phyloP scores from a whole-genome alignment of 1,140 invertebrate genomes.

The Ganaspis sp. region DNA sequence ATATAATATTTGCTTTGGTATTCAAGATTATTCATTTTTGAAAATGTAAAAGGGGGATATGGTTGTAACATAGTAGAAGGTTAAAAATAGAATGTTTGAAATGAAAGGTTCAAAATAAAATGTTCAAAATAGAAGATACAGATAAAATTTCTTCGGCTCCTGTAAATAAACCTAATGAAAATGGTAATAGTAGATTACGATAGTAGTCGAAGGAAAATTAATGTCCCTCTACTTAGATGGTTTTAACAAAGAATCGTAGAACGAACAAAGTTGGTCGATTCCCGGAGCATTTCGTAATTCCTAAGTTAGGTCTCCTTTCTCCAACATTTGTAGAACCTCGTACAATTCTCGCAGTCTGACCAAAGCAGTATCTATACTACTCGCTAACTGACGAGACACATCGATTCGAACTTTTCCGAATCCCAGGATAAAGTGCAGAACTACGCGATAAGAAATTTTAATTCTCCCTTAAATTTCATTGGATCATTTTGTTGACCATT shows the following conservation, averaged over 20 bases:
- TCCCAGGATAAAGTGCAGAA: slow-evolving; percentile 60
- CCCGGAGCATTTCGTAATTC: slow-evolving; percentile 53
- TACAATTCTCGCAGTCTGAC: neutral
- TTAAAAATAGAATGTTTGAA: no score
- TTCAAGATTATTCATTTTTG: no score
- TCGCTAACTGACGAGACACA: slow-evolving; percentile 42
- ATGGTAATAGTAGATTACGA: neutral
- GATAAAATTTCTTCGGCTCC: no score
- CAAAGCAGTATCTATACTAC: neutral
- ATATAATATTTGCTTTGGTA: no score
- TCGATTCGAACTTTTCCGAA: slow-evolving; percentile 57
- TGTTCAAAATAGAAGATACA: no score
- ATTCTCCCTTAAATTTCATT: slow-evolving; percentile 61
- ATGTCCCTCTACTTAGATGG: neutral
- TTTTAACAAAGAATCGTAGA: slow-evolving; percentile 24
- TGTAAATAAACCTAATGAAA: neutral
- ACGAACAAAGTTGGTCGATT: slow-evolving; percentile 33
- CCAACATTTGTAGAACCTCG: slow-evolving; percentile 42
- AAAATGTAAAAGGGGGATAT: no score
- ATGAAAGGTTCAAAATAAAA: no score
- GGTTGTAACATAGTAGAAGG: no score
- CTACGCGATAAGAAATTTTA: slow-evolving; percentile 71
- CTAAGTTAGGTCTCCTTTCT: slow-evolving; percentile 37
- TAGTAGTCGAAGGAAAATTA: neutral
- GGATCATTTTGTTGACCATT: slow-evolving; percentile 53